phyloP scores from a whole-genome alignment of 2,888 invertebrate species.

The Monoplex corrugatus region DNA sequence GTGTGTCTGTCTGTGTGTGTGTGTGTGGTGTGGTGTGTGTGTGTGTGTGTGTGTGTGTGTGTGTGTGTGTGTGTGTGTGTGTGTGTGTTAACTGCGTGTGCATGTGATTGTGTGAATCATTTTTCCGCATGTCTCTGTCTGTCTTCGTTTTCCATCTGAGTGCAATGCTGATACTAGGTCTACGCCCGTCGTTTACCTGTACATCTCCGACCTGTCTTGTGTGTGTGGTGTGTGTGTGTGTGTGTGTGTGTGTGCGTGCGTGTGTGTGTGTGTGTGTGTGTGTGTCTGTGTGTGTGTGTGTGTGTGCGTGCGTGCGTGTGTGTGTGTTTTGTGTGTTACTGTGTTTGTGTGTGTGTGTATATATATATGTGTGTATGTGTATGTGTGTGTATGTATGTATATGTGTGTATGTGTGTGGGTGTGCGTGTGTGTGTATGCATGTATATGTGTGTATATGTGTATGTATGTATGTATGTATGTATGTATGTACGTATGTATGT shows the following conservation, averaged over 20 bases:
- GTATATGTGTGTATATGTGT: neutral
- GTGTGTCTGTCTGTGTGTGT: neutral
- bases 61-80: neutral
- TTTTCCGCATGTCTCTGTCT: too few relatives aligned
- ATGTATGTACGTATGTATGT: neutral
- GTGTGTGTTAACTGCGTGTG: too few relatives aligned
- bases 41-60: conserved; percentile 8
- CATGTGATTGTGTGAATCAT: too few relatives aligned
- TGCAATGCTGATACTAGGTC: too few relatives aligned
- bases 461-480: neutral
- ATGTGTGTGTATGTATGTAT: neutral
- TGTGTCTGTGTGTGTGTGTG: conserved; percentile 1
- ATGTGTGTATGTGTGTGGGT: conserved; percentile 8
- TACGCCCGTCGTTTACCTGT: too few relatives aligned
- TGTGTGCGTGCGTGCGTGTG: too few relatives aligned
- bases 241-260: conserved; percentile 11
- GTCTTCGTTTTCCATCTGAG: too few relatives aligned
- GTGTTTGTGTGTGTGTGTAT: neutral
- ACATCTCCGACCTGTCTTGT: too few relatives aligned
- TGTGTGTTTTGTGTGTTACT: neutral
- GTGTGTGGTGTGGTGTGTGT: neutral
- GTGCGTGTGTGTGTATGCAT: neutral
- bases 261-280: neutral
- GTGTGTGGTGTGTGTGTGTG: neutral
- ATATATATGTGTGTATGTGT: neutral